phyloP scores from a whole-genome alignment of 2,113 vertebrate species.

The Mastomys natalensis region DNA sequence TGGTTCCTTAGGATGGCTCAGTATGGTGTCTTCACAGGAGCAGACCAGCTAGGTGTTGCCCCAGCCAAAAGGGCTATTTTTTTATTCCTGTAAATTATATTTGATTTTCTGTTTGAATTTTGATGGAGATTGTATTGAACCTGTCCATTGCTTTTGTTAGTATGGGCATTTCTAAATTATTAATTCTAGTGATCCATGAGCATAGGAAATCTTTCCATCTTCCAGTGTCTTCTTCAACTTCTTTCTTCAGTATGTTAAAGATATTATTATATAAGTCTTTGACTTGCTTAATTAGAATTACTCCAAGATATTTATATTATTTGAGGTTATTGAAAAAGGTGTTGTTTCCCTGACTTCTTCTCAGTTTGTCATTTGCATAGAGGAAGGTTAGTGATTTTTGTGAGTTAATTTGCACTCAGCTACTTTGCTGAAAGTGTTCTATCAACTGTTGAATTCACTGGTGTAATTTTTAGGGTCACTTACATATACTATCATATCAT shows the following conservation, averaged over 20 bases:
- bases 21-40: too few species aligned
- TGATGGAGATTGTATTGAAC: neutral
- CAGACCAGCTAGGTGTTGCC: too few species aligned
- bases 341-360: neutral
- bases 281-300: neutral
- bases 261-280: neutral
- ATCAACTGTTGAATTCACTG: neutral
- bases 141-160: neutral
- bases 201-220: neutral
- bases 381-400: neutral
- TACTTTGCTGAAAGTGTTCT: neutral
- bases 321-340: neutral
- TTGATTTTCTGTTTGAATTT: neutral
- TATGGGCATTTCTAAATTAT: neutral
- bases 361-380: neutral
- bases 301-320: neutral
- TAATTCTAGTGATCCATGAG: neutral
- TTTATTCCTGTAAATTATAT: neutral
- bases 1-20: too few species aligned
- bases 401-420: neutral
- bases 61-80: too few species aligned
- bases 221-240: neutral
- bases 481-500: neutral
- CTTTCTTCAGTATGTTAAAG: neutral
- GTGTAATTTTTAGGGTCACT: neutral